These are phyloP conservation scores for Gonioctena quinquepunctata DNA, from an alignment of 1,140 invertebrate species.

Conservation along the genomic window DNA sequence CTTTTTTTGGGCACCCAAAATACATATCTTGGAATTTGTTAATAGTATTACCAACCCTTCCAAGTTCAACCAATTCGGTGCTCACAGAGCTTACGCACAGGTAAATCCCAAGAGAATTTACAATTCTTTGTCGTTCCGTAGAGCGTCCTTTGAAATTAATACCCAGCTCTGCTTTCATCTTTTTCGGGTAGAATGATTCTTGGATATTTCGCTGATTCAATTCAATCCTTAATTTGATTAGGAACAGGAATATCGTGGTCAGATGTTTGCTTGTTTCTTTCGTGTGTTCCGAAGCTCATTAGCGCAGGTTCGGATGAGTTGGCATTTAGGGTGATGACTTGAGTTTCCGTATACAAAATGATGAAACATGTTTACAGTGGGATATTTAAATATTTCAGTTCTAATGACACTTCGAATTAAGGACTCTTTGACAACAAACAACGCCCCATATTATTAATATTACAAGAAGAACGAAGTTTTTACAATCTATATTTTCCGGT, in stretches of 20 bases:
- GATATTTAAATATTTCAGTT: too few relatives aligned
- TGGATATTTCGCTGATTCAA: not conserved
- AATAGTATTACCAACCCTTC: constrained; percentile 96
- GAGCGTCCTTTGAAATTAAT: constrained; percentile 7
- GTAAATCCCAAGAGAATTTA: constrained; percentile 58
- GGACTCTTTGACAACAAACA: too few relatives aligned
- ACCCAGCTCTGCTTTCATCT: not conserved
- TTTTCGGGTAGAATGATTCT: not conserved
- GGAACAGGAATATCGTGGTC: constrained; percentile 1
- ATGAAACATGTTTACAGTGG: too few relatives aligned
- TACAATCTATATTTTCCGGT: too few relatives aligned
- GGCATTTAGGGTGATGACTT: too few relatives aligned
- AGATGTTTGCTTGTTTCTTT: not conserved
- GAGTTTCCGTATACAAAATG: too few relatives aligned
- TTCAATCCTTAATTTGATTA: not conserved
- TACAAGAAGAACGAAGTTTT: too few relatives aligned
- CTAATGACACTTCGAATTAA: too few relatives aligned
- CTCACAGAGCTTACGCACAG: constrained; percentile 91
- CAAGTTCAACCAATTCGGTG: constrained; percentile 94
- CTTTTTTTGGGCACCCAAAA: too few relatives aligned
- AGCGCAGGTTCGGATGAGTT: not conserved
- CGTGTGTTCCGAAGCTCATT: not conserved
- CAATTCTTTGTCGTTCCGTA: not conserved
- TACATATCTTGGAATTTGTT: too few relatives aligned
- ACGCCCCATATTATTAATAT: too few relatives aligned